Evolutionary conservation across 2,113 vertebrate species (phyloP), one percentile per base, ranked within the genome.

Genomic region (Rhadina sibilatrix): DNA sequence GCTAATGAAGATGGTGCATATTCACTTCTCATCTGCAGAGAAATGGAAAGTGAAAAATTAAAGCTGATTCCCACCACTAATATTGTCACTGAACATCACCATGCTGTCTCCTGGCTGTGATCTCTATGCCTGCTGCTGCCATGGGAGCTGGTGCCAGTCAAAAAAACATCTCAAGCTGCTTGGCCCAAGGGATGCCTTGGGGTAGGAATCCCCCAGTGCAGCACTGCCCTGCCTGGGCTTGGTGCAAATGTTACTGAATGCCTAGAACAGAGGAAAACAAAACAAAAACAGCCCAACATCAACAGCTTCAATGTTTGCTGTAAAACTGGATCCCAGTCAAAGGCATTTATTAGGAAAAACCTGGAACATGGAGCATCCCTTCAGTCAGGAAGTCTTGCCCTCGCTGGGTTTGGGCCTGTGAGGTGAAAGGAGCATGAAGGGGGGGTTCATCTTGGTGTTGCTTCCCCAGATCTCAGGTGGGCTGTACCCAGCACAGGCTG

Each of bases 21-120:
- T 87, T 86, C 61, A 90, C 85, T 83, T 81, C 59, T 80, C 50
- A 76, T 91, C 95, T 91, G 71, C 93, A 16, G 35, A 95, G 94
- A 94, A 97, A 94, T 93, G 90, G 88, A 44, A 95, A 93, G 71
- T 79, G 57, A 92, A 93, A 95, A 96, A 96, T 97, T 87, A 96
- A 96, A 97, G 95, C 95, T 93, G 94, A 98, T 97, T 97, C 94
- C 86, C 87, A 90, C 71, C 75, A 90, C 90, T 87, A 78, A 87
- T 46, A 69, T 74, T 94, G 94, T 96, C 95, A 85, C 64, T 80
- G 93, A 95, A 40, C 93, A 90, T 81, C 94, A 53, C 42, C 37
- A 72, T 18, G 15, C 50, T 69, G 78, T 93, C 89, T 96, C 87
- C 93, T 69, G 93, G 89, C 94, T 93, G 76, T 54, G 53, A 83